phyloP scores from a whole-genome alignment of 2,113 vertebrate species.

The Martes martes region DNA sequence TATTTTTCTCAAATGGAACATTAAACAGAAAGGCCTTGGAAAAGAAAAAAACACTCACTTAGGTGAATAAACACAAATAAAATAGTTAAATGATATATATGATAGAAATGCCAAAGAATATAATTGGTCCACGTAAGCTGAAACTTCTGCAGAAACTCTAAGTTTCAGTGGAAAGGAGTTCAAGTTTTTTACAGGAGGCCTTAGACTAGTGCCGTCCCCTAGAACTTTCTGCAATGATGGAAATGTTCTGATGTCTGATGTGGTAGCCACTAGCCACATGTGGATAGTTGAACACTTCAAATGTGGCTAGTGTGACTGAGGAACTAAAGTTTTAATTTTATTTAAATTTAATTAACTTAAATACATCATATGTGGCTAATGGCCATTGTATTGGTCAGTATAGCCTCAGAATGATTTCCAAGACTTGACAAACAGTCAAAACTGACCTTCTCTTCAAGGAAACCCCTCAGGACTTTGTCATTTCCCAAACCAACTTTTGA shows the following conservation, averaged over 20 bases:
- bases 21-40: constrained; percentile 29
- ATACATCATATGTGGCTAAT: not conserved
- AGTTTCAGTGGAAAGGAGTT: not conserved
- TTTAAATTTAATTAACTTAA: not conserved
- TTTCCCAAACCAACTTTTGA: not conserved
- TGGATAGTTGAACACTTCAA: not conserved
- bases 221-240: not conserved
- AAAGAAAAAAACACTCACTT: constrained; percentile 33
- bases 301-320: not conserved
- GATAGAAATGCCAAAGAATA: not conserved
- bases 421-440: not conserved
- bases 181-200: not conserved
- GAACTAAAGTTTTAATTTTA: not conserved
- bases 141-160: not conserved
- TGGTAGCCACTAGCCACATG: not conserved
- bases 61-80: constrained; percentile 33
- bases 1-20: constrained; percentile 34
- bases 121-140: not conserved
- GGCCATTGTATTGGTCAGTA: not conserved
- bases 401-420: not conserved
- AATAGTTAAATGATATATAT: not conserved
- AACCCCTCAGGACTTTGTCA: not conserved
- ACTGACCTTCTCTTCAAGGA: not conserved
- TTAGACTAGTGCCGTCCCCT: not conserved
- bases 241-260: not conserved